Evolutionary conservation across 2,888 invertebrate genomes (phyloP).

Genomic region (Megamerina dolium): DNA sequence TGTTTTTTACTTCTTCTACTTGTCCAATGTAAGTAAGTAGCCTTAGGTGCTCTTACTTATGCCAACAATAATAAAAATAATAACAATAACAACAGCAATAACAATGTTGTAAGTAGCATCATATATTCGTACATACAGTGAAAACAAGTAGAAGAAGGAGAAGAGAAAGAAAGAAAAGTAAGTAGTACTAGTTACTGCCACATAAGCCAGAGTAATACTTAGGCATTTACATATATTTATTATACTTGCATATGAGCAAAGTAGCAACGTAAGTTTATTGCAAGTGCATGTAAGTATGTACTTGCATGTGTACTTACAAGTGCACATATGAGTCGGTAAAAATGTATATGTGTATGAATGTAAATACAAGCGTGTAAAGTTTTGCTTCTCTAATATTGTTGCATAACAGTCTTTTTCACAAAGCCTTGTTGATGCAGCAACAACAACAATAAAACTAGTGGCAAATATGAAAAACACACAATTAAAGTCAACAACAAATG

Average conservation of each 20-base stretch:
- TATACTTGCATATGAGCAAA: slow-evolving; percentile 32
- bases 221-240: too few relatives aligned
- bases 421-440: too few relatives aligned
- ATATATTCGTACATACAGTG: not conserved
- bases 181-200: too few relatives aligned
- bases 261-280: slow-evolving; percentile 22
- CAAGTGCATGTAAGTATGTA: slow-evolving; percentile 1
- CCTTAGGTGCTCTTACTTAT: slow-evolving; percentile 45
- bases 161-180: too few relatives aligned
- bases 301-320: not conserved
- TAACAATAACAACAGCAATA: slow-evolving; percentile 18
- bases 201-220: too few relatives aligned
- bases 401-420: not conserved
- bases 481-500: slow-evolving; percentile 4
- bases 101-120: not conserved
- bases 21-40: slow-evolving; percentile 33
- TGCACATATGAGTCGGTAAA: not conserved
- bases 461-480: not conserved
- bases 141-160: too few relatives aligned
- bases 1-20: too few relatives aligned
- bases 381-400: not conserved
- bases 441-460: not conserved
- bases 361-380: not conserved
- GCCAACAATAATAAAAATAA: slow-evolving; percentile 27
- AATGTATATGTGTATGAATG: not conserved